A percentile compares a stretch with the other conserved stretches of the same genome.
phyloP scores from a whole-genome alignment of 2,797 vertebrate genomes.

The Catamblyrhynchus diadema region DNA sequence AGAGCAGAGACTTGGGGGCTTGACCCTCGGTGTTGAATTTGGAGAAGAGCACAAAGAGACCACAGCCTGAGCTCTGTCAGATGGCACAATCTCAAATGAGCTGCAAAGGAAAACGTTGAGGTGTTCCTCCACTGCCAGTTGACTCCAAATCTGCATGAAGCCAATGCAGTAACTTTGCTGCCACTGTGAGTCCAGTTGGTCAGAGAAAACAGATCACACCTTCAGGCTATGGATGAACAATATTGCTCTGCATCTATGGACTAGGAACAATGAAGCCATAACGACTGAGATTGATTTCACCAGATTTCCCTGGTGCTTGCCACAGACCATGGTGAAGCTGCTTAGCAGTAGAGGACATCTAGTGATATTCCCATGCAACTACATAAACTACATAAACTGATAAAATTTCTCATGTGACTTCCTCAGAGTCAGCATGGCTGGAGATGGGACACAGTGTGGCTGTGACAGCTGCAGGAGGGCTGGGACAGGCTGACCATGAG shows the following conservation, averaged over 20 bases:
- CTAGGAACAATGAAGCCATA: neutral
- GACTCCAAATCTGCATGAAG: neutral
- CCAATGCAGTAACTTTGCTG: neutral
- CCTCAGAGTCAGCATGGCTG: neutral
- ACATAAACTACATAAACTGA: neutral
- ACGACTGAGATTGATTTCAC: neutral
- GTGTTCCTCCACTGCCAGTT: neutral
- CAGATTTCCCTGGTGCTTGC: neutral
- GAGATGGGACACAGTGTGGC: neutral
- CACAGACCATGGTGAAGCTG: neutral
- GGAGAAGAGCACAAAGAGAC: neutral
- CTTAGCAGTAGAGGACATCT: constrained; percentile 49
- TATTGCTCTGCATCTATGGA: neutral
- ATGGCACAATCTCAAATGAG: neutral
- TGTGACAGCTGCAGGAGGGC: neutral
- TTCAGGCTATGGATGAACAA: neutral
- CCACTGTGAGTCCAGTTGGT: neutral
- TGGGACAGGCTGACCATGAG: neutral
- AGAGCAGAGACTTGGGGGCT: neutral
- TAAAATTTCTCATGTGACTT: neutral
- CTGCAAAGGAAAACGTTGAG: neutral
- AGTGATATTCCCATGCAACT: constrained; percentile 45
- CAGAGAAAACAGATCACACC: neutral
- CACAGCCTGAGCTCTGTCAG: neutral
- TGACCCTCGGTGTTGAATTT: neutral